Conservation (phyloP, 2,113 vertebrate genomes). For the Kryptolebias marmoratus region DNA sequence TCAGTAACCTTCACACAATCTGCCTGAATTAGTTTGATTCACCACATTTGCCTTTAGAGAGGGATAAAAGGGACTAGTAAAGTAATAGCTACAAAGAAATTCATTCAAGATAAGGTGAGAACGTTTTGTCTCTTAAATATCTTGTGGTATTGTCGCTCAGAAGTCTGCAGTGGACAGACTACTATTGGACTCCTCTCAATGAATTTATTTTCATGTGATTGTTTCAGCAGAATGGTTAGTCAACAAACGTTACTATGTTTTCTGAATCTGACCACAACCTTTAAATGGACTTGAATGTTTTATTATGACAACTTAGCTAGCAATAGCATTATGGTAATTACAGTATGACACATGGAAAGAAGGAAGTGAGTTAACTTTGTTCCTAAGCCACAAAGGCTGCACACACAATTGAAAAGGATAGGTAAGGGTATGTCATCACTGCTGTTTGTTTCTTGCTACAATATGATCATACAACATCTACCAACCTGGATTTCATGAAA, state of each 20-base stretch:
- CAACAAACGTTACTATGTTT: neutral
- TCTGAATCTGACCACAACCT: neutral
- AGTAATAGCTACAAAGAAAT: constrained; percentile 23
- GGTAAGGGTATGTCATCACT: neutral
- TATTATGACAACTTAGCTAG: neutral
- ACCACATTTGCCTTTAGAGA: constrained; percentile 27
- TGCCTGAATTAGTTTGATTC: constrained; percentile 23
- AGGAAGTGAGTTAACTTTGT: neutral
- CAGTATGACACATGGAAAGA: neutral
- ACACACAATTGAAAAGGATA: neutral
- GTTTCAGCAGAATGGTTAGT: neutral
- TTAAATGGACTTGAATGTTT: neutral
- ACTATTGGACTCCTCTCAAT: neutral
- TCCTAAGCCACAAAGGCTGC: neutral
- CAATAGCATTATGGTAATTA: neutral
- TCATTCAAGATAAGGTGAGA: constrained; percentile 39
- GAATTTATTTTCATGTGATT: neutral
- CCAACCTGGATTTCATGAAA: neutral
- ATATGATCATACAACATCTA: neutral
- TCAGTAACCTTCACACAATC: constrained; percentile 32
- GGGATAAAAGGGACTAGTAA: constrained; percentile 24
- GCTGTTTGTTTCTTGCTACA: neutral
- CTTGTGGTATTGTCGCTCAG: neutral
- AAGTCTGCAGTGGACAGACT: neutral
- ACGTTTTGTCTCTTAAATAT: constrained; percentile 13